A percentile compares a stretch with the other conserved stretches of the same genome.
These are phyloP conservation scores for Tolypeutes matacus DNA, from an alignment of 2,797 vertebrate genomes.

Conservation along the genomic window DNA sequence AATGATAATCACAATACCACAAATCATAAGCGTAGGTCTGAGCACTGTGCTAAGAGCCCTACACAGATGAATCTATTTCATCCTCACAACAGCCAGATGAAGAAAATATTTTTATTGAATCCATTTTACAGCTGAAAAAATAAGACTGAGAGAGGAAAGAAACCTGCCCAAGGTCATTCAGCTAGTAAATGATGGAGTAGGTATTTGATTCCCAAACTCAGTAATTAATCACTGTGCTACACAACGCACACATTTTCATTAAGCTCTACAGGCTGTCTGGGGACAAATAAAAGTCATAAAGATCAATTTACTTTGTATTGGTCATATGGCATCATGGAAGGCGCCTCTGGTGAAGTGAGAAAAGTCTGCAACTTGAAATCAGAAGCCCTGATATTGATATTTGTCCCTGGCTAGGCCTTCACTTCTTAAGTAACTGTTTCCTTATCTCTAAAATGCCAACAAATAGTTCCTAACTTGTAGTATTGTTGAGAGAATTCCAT, in stretches of 20 bases:
- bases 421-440: conserved; percentile 12
- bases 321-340: neutral
- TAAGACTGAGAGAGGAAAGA: conserved; percentile 18
- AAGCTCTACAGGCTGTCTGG: neutral
- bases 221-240: neutral
- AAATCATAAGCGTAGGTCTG: neutral
- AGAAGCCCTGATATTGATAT: neutral
- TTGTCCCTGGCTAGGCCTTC: neutral
- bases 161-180: neutral
- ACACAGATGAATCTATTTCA: neutral
- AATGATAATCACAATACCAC: neutral
- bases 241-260: neutral
- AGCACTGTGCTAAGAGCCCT: neutral
- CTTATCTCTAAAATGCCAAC: neutral
- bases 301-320: conserved; percentile 17
- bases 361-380: neutral
- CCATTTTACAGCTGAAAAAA: conserved; percentile 34
- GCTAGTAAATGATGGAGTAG: neutral
- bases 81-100: neutral
- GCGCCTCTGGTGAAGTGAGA: neutral
- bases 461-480: neutral
- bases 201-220: neutral
- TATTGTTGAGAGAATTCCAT: neutral
- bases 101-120: conserved; percentile 35
- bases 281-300: neutral